Conservation (phyloP, 2,888 invertebrate genomes). For the Globia sparganii region DNA sequence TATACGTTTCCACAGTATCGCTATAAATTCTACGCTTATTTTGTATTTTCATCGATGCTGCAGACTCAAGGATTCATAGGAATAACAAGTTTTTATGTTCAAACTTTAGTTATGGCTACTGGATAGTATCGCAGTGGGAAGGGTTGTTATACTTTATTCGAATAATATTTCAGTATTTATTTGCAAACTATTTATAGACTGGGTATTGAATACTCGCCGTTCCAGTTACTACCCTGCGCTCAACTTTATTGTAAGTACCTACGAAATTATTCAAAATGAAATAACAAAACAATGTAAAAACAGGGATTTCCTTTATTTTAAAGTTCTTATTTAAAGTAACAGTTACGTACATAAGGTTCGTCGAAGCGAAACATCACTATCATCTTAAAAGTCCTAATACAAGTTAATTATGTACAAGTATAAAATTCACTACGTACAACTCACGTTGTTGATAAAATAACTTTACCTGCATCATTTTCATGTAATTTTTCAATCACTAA, state of each 20-base stretch:
- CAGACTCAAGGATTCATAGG: constrained; percentile 32
- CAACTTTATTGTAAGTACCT: constrained; percentile 14
- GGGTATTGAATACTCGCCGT: constrained; percentile 34
- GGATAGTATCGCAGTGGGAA: constrained; percentile 35
- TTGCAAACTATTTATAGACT: constrained; percentile 53
- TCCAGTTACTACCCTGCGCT: constrained; percentile 12
- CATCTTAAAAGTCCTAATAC: constrained; percentile 81
- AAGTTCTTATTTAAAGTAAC: constrained; percentile 83
- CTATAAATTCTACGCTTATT: constrained; percentile 22
- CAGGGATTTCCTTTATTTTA: constrained; percentile 84
- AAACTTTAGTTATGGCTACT: constrained; percentile 48
- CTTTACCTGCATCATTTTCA: constrained; percentile 77
- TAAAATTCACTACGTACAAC: constrained; percentile 86
- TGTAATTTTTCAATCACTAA: constrained; percentile 80
- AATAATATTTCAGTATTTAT: constrained; percentile 57
- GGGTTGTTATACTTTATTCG: constrained; percentile 54
- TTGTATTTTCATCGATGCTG: constrained; percentile 33
- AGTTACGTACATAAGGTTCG: constrained; percentile 86
- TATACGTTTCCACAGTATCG: not conserved
- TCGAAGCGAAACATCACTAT: constrained; percentile 87
- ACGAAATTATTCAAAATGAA: constrained; percentile 28
- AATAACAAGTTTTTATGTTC: constrained; percentile 54
- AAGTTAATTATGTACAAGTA: constrained; percentile 87
- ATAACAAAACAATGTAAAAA: constrained; percentile 74
- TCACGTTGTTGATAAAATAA: constrained; percentile 80